These are phyloP conservation scores for Mythimna ferrago DNA, from an alignment of 2,888 invertebrate genomes.

Conservation along the genomic window DNA sequence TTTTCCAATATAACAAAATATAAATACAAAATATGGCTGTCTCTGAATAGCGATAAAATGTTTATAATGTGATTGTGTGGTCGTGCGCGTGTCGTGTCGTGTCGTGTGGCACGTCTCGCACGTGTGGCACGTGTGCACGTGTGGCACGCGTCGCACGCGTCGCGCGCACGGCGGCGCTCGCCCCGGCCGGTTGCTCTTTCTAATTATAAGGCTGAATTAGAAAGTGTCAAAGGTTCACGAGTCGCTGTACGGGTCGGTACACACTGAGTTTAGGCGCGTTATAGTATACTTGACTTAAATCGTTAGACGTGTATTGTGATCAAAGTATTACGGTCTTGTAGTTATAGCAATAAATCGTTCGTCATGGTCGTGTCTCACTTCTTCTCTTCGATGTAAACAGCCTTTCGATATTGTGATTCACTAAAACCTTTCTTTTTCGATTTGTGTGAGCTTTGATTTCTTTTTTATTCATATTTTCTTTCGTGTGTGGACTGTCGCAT, in stretches of 20 bases:
- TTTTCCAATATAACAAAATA: conserved; percentile 67
- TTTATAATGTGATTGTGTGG: conserved; percentile 71
- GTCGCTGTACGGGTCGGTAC: conserved; percentile 66
- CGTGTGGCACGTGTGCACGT: background rate
- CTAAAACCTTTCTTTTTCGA: conserved; percentile 52
- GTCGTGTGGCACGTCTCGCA: conserved; percentile 7
- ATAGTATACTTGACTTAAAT: conserved; percentile 67
- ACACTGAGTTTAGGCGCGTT: conserved; percentile 69
- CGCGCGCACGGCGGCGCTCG: conserved; percentile 71
- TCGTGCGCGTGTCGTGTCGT: conserved; percentile 54
- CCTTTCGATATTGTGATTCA: conserved; percentile 63
- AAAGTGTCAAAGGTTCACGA: conserved; percentile 78
- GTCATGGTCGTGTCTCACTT: conserved; percentile 71
- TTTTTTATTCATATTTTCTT: conserved; percentile 64
- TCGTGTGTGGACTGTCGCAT: conserved; percentile 72
- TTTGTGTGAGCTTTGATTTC: conserved; percentile 66
- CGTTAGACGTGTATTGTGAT: conserved; percentile 82
- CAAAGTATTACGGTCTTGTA: conserved; percentile 87
- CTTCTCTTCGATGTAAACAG: conserved; percentile 63
- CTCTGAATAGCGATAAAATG: conserved; percentile 75
- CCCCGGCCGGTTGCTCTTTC: conserved; percentile 84
- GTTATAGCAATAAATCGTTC: conserved; percentile 83
- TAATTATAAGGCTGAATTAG: conserved; percentile 90
- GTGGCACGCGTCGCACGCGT: conserved; percentile 43
- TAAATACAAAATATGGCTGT: conserved; percentile 77